phyloP scores from a whole-genome alignment of 1,140 invertebrate genomes.

The Coptotermes formosanus region DNA sequence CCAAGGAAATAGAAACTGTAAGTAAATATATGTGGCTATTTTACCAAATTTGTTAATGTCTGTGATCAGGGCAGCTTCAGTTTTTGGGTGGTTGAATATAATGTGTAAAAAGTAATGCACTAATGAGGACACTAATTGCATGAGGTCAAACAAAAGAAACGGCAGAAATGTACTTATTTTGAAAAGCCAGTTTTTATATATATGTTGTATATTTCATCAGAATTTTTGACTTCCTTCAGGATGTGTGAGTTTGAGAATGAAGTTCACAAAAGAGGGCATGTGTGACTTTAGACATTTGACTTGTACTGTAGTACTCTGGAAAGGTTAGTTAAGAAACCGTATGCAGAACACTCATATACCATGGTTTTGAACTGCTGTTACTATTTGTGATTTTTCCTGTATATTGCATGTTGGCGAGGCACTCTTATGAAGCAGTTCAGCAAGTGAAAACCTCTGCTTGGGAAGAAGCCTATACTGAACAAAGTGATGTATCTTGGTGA shows the following conservation, averaged over 20 bases:
- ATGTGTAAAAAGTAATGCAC: background rate
- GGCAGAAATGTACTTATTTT: conserved; percentile 8
- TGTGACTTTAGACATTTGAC: background rate
- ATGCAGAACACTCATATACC: background rate
- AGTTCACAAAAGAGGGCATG: background rate
- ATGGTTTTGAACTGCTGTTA: background rate
- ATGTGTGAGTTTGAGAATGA: background rate
- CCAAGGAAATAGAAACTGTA: no score
- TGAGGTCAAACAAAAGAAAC: background rate
- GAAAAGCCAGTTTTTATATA: background rate
- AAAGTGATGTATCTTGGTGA: no score
- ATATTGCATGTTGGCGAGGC: background rate
- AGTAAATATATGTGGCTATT: no score
- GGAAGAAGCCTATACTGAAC: background rate
- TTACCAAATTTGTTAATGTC: background rate
- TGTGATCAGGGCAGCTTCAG: background rate
- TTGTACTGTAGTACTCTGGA: background rate
- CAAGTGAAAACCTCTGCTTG: background rate
- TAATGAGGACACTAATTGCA: background rate
- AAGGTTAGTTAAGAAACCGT: background rate
- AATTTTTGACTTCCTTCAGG: background rate
- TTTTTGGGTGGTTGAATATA: background rate
- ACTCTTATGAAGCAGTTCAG: background rate
- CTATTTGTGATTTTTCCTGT: background rate
- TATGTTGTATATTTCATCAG: background rate